Base-by-base conservation (phyloP, 2,113 vertebrate species). In the Noturus placidus region DNA sequence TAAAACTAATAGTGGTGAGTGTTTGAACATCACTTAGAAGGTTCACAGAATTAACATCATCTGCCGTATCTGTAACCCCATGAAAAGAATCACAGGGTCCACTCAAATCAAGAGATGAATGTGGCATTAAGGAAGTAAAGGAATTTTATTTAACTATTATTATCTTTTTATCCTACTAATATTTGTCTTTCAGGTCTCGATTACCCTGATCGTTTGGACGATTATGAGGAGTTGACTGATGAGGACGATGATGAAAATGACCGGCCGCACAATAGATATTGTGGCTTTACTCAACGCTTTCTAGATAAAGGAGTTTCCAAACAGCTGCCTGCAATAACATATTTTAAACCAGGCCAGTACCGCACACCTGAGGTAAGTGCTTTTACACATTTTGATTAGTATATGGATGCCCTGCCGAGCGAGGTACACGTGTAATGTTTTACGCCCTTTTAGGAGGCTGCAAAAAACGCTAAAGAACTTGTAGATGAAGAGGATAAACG, bases 401-500 rank as follows among this genome's bases (percentile, higher is more conserved):
- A 30, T 52, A 27, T 15, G 25, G 3, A 33, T 56, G 5, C 1
- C 14, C 1, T 69, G 35, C 5, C 63, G 6, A 52, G 15, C 2
- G 35, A 17, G 9, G 17, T 76, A 35, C n/a, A 52, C 20, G 7
- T 67, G 6, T 63, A 4, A 42, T 67, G 54, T 63, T n/a, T 27
- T 78, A n/a, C 69, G 22, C 72, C 17, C 27, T 57, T 59, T 82
- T 38, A 95, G 95, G 93, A 95, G 57, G 93, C 93, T 57, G 93
- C 93, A 72, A 93, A 90, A 93, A 92, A 92, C 88, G 89, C 88
- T 56, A 91, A 92, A 59, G 91, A 93, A 82, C 81, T 93, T 8
- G 54, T 92, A 35, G 92, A 92, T 83, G 93, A 95, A 85, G 92
- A 96, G n/a, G 90, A 94, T 89, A 92, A 89, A 13, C 88, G 83